These are phyloP conservation scores for Lutraria rhynchaena DNA, from an alignment of 1,140 invertebrate genomes.

Conservation along the genomic window DNA sequence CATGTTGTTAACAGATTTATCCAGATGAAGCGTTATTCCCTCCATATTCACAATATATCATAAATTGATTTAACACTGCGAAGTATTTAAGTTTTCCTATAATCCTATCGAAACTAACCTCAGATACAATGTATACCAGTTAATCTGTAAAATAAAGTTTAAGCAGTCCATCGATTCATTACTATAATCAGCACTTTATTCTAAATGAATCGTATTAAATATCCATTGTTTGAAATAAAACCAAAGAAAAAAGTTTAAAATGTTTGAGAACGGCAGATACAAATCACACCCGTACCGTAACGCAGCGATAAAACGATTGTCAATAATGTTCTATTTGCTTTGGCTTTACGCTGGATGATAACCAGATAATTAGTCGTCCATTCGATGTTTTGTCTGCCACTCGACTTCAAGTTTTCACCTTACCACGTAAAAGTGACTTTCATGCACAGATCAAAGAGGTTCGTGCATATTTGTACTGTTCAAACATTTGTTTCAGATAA, in stretches of 20 bases:
- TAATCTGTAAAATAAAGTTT: constrained; percentile 30
- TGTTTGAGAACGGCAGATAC: background rate
- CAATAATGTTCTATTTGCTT: too few species aligned
- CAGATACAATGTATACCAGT: background rate
- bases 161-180: constrained; percentile 23
- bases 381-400: background rate
- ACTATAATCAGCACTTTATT: background rate
- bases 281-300: too few species aligned
- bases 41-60: constrained; percentile 42
- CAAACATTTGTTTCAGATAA: too few species aligned
- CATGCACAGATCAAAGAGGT: too few species aligned
- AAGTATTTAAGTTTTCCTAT: constrained; percentile 28
- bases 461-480: too few species aligned
- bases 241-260: background rate
- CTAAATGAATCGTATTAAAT: background rate
- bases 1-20: constrained; percentile 9
- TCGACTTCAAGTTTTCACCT: background rate
- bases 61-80: constrained; percentile 19
- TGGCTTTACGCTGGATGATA: background rate
- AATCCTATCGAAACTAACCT: constrained; percentile 8
- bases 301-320: too few species aligned
- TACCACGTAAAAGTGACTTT: background rate
- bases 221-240: background rate
- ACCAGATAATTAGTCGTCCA: background rate
- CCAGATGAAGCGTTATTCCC: constrained; percentile 34